A percentile compares a stretch with the other conserved stretches of the same genome.
phyloP scores from a whole-genome alignment of 2,113 vertebrate genomes.

The Empidonax traillii region DNA sequence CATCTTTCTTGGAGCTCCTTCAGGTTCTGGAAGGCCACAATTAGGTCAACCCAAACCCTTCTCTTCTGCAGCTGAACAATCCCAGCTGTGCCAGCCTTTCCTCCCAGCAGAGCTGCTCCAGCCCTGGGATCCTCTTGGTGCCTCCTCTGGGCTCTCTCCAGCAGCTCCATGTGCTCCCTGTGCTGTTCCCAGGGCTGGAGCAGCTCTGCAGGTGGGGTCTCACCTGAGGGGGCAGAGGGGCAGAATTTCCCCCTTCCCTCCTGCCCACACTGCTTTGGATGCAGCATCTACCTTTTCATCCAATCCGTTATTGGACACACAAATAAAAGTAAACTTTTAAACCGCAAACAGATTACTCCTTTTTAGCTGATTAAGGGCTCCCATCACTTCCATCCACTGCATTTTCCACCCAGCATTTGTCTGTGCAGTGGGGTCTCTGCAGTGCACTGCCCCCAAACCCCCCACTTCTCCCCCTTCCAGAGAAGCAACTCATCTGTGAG shows the following conservation, averaged over 20 bases:
- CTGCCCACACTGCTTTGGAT: not conserved
- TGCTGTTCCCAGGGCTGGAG: not conserved
- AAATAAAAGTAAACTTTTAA: not conserved
- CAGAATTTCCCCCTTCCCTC: not conserved
- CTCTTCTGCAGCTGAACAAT: not conserved
- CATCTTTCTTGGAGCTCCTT: not conserved
- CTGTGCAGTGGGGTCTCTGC: not conserved
- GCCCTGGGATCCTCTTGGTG: not conserved
- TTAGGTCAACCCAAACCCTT: not conserved
- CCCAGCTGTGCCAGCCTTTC: not conserved
- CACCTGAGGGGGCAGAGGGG: not conserved
- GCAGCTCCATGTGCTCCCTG: not conserved
- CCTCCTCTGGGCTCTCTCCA: not conserved
- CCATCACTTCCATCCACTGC: not conserved
- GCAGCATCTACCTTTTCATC: not conserved
- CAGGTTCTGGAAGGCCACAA: not conserved
- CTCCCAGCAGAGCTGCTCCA: not conserved
- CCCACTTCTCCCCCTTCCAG: not conserved
- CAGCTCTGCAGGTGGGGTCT: not conserved
- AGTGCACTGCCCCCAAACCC: not conserved
- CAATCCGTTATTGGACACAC: not conserved
- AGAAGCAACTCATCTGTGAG: not conserved
- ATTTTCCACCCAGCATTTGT: not conserved
- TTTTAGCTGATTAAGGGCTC: not conserved
- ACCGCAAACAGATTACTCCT: not conserved